These are phyloP conservation scores for Hoplostethus atlanticus DNA, from an alignment of 2,797 vertebrate genomes.

Conservation along the genomic window DNA sequence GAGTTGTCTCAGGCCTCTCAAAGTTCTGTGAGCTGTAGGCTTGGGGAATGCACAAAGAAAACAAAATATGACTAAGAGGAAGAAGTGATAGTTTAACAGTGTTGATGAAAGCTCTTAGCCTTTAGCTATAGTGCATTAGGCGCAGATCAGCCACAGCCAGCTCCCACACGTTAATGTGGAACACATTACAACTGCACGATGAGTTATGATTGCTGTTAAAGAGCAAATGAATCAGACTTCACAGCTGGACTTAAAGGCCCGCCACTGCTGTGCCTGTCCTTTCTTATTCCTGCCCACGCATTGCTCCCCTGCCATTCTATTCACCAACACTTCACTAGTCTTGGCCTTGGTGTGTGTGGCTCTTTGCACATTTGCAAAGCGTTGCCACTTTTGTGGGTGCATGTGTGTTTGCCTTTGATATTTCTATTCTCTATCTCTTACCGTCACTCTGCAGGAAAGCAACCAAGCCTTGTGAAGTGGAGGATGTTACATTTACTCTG, in stretches of 20 bases:
- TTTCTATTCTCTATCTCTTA: constrained; percentile 14
- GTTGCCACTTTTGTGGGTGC: constrained; percentile 1
- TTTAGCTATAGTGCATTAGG: constrained; percentile 80
- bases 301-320: constrained; percentile 37
- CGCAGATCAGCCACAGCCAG: constrained; percentile 78
- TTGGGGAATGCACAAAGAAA: constrained; percentile 70
- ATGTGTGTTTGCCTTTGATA: constrained; percentile 15
- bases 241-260: constrained; percentile 79
- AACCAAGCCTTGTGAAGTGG: constrained; percentile 22
- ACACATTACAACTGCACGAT: constrained; percentile 79
- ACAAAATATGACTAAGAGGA: constrained; percentile 70
- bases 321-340: constrained; percentile 46
- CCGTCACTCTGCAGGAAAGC: constrained; percentile 8
- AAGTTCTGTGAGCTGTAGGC: constrained; percentile 61
- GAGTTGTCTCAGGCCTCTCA: constrained; percentile 54
- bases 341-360: constrained; percentile 22
- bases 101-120: constrained; percentile 79
- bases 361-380: constrained; percentile 21
- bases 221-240: constrained; percentile 82
- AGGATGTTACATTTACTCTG: constrained; percentile 5
- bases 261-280: constrained; percentile 64
- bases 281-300: constrained; percentile 60
- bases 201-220: constrained; percentile 86
- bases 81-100: constrained; percentile 76
- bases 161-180: constrained; percentile 80